Evolutionary conservation across 2,888 invertebrate genomes (phyloP).

Genomic region (Sinhomidia bicolor): DNA sequence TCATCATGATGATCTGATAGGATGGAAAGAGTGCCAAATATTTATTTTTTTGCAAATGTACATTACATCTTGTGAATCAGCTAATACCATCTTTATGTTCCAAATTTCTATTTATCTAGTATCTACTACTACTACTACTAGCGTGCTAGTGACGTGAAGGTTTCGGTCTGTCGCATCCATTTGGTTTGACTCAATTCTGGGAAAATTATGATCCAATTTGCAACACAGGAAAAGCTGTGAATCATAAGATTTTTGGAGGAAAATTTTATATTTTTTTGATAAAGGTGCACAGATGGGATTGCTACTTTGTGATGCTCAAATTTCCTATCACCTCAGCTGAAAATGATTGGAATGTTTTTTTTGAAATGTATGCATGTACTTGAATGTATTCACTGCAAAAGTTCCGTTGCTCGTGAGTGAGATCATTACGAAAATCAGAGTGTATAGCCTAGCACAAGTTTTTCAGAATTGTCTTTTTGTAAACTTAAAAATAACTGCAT

Average conservation of each 20-base stretch:
- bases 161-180: conserved; percentile 28
- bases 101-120: not conserved
- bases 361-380: no score
- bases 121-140: no score
- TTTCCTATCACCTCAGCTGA: no score
- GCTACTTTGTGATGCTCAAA: no score
- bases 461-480: no score
- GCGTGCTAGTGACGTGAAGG: not conserved
- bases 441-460: no score
- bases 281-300: not conserved
- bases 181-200: conserved; percentile 21
- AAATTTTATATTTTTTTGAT: not conserved
- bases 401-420: no score
- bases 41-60: not conserved
- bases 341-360: no score
- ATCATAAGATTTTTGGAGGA: not conserved
- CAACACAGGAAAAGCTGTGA: not conserved
- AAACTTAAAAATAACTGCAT: no score
- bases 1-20: not conserved
- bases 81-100: not conserved
- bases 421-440: no score
- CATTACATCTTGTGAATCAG: not conserved
- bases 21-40: not conserved
- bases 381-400: no score
- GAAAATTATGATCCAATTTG: conserved; percentile 32